phyloP scores from a whole-genome alignment of 1,140 invertebrate genomes.

The Tachypleus tridentatus region DNA sequence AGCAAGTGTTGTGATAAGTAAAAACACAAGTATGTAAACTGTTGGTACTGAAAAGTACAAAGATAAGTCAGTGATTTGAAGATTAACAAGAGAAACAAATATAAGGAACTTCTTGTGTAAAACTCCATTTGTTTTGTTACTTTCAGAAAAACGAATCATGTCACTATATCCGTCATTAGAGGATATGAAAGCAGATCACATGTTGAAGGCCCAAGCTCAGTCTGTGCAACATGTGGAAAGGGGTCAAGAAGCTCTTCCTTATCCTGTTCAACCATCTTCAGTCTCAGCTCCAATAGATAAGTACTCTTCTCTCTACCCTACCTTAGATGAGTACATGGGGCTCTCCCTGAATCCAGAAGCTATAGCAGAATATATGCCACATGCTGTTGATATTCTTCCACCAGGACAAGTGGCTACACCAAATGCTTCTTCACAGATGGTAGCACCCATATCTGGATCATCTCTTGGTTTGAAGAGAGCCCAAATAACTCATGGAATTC shows the following conservation, averaged over 20 bases:
- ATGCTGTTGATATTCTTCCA: no score
- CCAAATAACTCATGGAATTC: constrained; percentile 66
- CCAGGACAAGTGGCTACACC: no score
- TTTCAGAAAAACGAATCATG: constrained; percentile 36
- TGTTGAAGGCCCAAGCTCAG: constrained; percentile 40
- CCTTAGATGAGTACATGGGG: constrained; percentile 70
- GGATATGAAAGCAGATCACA: constrained; percentile 84
- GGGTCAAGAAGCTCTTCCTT: constrained; percentile 1
- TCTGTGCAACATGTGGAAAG: background rate
- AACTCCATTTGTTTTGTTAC: no score
- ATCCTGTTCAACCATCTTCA: background rate
- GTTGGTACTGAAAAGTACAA: no score
- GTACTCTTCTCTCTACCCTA: constrained; percentile 50
- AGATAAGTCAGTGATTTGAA: no score
- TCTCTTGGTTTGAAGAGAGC: constrained; percentile 56
- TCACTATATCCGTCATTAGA: constrained; percentile 81
- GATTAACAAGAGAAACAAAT: no score
- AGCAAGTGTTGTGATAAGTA: no score
- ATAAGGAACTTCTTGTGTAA: no score
- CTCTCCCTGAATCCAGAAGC: constrained; percentile 45
- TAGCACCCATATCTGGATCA: constrained; percentile 64
- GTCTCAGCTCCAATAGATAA: constrained; percentile 6
- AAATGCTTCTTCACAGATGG: constrained; percentile 31
- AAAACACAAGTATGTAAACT: no score
- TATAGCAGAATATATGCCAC: constrained; percentile 22